Evolutionary conservation across 64 coral and sea anemone genomes (phyloP).

Genomic region (Actinia tenebrosa): DNA sequence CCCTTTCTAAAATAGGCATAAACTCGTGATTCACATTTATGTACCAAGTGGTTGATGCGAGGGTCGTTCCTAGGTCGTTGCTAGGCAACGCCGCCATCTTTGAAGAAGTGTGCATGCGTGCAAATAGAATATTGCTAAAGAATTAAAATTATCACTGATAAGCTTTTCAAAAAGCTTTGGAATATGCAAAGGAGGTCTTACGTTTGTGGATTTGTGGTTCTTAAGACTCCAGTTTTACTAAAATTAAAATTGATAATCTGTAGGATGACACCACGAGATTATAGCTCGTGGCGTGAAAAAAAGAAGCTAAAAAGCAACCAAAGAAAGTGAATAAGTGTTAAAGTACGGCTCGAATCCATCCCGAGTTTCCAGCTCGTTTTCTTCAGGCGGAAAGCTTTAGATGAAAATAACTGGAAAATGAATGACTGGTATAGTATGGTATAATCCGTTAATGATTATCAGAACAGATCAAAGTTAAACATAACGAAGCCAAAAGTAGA

Average conservation of each 20-base stretch:
- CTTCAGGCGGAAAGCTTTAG: neutral
- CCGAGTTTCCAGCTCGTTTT: neutral
- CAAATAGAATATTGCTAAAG: neutral
- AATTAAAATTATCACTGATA: neutral
- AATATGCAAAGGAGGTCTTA: neutral
- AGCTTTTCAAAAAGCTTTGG: neutral
- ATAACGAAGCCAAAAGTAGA: too few species aligned
- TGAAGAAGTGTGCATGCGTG: neutral
- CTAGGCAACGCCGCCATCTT: neutral
- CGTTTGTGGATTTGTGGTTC: neutral
- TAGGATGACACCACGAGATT: neutral
- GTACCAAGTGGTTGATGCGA: neutral
- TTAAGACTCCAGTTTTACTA: neutral
- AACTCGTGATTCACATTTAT: neutral
- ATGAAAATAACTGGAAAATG: neutral
- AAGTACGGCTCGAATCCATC: neutral
- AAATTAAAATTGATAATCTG: neutral
- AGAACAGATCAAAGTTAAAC: too few species aligned
- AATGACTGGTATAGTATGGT: neutral
- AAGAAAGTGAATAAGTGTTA: neutral
- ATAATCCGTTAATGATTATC: too few species aligned
- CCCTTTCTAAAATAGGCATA: conserved; percentile 72
- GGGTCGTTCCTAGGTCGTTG: neutral
- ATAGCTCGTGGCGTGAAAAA: neutral
- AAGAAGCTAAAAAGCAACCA: neutral